These are phyloP conservation scores for Microcebus jonahi DNA, from an alignment of 2,113 vertebrate genomes.

Conservation along the genomic window DNA sequence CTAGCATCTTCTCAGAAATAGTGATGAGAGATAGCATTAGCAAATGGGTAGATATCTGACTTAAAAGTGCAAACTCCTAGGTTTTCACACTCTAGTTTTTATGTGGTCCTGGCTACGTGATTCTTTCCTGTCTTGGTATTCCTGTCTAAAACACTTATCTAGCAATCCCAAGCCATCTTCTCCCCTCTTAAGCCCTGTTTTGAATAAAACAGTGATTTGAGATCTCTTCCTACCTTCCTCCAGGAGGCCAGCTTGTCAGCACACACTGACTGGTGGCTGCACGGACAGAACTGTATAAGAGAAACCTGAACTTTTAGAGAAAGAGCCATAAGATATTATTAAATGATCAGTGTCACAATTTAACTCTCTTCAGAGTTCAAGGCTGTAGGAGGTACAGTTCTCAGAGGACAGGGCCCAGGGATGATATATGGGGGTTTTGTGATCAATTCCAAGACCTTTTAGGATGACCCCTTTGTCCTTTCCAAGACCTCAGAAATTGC, in stretches of 20 bases:
- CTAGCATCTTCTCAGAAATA: constrained; percentile 54
- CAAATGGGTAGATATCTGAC: constrained; percentile 13
- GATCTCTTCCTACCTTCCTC: not conserved
- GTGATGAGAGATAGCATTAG: constrained; percentile 36
- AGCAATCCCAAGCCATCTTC: not conserved
- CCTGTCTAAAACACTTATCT: constrained; percentile 22
- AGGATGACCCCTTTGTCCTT: constrained; percentile 12
- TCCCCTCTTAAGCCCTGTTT: not conserved
- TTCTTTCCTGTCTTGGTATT: not conserved
- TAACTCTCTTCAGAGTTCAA: not conserved
- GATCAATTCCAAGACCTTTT: constrained; percentile 23
- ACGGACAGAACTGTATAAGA: not conserved
- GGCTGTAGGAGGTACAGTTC: not conserved
- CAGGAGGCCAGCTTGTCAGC: not conserved
- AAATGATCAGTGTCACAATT: not conserved
- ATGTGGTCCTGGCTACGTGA: not conserved
- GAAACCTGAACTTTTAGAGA: not conserved
- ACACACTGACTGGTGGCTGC: not conserved
- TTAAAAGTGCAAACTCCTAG: constrained; percentile 21
- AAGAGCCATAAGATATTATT: not conserved
- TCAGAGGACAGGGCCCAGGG: not conserved
- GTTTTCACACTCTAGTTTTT: constrained; percentile 32
- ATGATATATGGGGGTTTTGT: not conserved
- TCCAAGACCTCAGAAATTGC: not conserved
- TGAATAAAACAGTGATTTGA: not conserved